These are phyloP conservation scores for Anthonomus grandis DNA, from an alignment of 1,140 invertebrate species.

Conservation along the genomic window DNA sequence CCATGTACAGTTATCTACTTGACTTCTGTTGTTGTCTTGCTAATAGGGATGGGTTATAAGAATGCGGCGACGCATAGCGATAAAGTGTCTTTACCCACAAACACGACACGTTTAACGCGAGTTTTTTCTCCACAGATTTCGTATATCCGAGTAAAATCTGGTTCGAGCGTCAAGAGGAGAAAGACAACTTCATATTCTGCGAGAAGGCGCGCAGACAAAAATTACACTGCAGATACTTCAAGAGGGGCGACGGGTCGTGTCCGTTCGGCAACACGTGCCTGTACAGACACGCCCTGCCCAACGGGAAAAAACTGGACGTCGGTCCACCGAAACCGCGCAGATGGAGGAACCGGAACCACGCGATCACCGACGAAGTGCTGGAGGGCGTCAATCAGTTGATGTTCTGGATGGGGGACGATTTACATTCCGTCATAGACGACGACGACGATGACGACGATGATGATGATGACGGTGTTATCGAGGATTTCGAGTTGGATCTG, in stretches of 20 bases:
- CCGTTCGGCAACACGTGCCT: constrained; percentile 90
- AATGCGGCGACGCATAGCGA: no score
- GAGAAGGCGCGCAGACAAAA: constrained; percentile 63
- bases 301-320: constrained; percentile 72
- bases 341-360: constrained; percentile 23
- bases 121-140: no score
- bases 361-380: constrained; percentile 22
- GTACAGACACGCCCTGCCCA: constrained; percentile 76
- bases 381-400: constrained; percentile 22
- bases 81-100: no score
- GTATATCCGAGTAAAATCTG: constrained; percentile 84
- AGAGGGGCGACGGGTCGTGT: constrained; percentile 73
- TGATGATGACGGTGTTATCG: neutral
- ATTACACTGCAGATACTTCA: constrained; percentile 85
- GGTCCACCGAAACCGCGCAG: constrained; percentile 60
- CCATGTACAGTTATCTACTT: no score
- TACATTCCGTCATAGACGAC: constrained; percentile 13
- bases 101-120: no score
- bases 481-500: constrained; percentile 11
- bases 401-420: neutral
- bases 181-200: constrained; percentile 81
- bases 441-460: constrained; percentile 13
- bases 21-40: neutral
- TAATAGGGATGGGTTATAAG: no score
- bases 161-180: constrained; percentile 81